Conservation (phyloP, 2,888 invertebrate genomes). For the Thereva unica region DNA sequence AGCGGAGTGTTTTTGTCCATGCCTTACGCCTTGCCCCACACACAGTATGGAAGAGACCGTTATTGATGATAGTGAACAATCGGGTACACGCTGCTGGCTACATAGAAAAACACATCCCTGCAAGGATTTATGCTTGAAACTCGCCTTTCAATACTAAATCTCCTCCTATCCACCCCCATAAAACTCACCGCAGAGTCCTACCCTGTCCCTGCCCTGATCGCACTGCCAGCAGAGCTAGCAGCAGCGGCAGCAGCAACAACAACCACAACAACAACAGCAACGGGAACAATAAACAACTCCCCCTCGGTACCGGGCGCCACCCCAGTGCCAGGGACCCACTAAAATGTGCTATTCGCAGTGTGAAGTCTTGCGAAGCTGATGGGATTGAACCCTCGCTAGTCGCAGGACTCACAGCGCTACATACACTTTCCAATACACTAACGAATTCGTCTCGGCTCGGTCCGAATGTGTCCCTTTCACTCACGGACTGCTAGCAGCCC, state of each 20-base stretch:
- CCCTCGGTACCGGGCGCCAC: conserved; percentile 13
- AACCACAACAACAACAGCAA: conserved; percentile 18
- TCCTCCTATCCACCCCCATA: conserved; percentile 34
- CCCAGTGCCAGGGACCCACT: conserved; percentile 23
- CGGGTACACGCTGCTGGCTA: conserved; percentile 5
- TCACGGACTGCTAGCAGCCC: conserved; percentile 4
- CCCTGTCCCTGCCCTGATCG: neutral
- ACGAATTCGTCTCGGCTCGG: conserved; percentile 12
- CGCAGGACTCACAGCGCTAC: neutral
- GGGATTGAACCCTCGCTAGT: conserved; percentile 30
- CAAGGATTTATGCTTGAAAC: conserved; percentile 33
- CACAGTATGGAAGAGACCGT: conserved; percentile 18
- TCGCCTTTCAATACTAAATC: conserved; percentile 35
- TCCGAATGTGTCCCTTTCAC: conserved; percentile 35
- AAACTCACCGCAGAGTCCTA: conserved; percentile 28
- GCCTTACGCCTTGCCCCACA: neutral
- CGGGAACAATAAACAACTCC: conserved; percentile 34
- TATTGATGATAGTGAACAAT: conserved; percentile 31
- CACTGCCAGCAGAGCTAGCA: neutral
- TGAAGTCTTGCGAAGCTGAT: conserved; percentile 30
- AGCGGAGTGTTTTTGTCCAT: conserved; percentile 32
- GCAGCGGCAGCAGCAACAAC: neutral
- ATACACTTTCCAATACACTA: conserved; percentile 28
- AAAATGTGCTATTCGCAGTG: conserved; percentile 29
- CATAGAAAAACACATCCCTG: conserved; percentile 33